A percentile compares a stretch with the other conserved stretches of the same genome.
Evolutionary conservation across 1,140 invertebrate species (phyloP).

Genomic region (Drosophila jambulina): DNA sequence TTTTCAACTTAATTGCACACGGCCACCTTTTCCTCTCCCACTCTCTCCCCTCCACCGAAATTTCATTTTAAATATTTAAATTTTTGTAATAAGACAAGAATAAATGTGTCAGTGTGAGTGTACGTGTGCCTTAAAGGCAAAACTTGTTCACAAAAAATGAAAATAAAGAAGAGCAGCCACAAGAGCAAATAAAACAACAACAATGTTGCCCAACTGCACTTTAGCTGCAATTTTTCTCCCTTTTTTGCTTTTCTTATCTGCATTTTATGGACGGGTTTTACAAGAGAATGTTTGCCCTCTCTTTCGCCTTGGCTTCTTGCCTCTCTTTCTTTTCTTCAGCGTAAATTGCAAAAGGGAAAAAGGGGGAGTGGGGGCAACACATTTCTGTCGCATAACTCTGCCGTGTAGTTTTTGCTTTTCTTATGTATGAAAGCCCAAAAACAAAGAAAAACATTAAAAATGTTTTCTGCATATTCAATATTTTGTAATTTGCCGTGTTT

Average conservation of each 20-base stretch:
- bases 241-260: slow-evolving; percentile 38
- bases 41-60: background rate
- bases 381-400: slow-evolving; percentile 69
- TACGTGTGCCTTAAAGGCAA: slow-evolving; percentile 30
- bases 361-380: slow-evolving; percentile 17
- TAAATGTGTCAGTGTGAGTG: slow-evolving; percentile 1
- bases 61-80: slow-evolving; percentile 50
- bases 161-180: slow-evolving; percentile 11
- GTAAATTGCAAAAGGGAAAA: slow-evolving; percentile 3
- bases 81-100: slow-evolving; percentile 48
- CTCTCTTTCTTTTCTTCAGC: slow-evolving; percentile 13
- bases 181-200: slow-evolving; percentile 19
- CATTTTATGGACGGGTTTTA: slow-evolving; percentile 70
- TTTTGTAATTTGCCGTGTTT: slow-evolving; percentile 36
- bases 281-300: slow-evolving; percentile 48
- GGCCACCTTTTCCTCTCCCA: slow-evolving; percentile 7
- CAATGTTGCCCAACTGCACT: slow-evolving; percentile 54
- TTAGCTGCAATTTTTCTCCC: slow-evolving; percentile 31
- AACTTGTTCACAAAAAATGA: slow-evolving; percentile 5
- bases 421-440: slow-evolving; percentile 24
- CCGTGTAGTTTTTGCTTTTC: slow-evolving; percentile 49
- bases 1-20: slow-evolving; percentile 70
- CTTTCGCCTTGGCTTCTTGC: slow-evolving; percentile 1
- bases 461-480: slow-evolving; percentile 32
- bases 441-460: slow-evolving; percentile 10